Conservation (phyloP, 64 coral and sea anemone genomes). For the Montipora foliosa region DNA sequence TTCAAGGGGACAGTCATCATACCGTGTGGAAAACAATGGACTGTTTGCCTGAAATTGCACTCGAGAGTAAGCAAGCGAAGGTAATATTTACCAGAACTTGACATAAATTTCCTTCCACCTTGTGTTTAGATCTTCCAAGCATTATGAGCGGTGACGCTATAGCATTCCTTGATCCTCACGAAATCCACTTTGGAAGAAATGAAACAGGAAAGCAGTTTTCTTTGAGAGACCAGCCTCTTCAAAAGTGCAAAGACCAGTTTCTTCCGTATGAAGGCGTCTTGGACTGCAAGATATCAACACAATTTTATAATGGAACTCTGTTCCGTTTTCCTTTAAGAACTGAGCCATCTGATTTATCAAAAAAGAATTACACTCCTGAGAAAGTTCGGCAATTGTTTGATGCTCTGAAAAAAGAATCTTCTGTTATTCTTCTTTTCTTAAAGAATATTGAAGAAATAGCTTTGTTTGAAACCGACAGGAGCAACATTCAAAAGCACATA, state of each 20-base stretch:
- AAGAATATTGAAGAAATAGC: conserved; percentile 89
- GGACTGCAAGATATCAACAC: conserved; percentile 70
- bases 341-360: conserved; percentile 67
- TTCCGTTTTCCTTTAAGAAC: conserved; percentile 86
- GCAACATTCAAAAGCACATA: conserved; percentile 19
- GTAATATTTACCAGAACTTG: neutral
- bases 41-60: too few relatives aligned
- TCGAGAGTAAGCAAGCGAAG: too few relatives aligned
- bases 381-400: conserved; percentile 71
- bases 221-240: conserved; percentile 64
- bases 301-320: conserved; percentile 65
- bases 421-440: conserved; percentile 84
- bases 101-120: neutral
- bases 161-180: conserved; percentile 87
- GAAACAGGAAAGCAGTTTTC: conserved; percentile 84
- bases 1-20: too few relatives aligned
- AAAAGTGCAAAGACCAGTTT: conserved; percentile 68
- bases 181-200: conserved; percentile 79
- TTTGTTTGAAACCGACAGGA: conserved; percentile 64
- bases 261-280: conserved; percentile 79
- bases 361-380: conserved; percentile 72
- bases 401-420: conserved; percentile 75
- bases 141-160: conserved; percentile 78
- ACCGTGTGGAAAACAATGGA: too few relatives aligned
- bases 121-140: conserved; percentile 82